phyloP scores from a whole-genome alignment of 2,797 vertebrate species.

The Eospalax fontanierii region DNA sequence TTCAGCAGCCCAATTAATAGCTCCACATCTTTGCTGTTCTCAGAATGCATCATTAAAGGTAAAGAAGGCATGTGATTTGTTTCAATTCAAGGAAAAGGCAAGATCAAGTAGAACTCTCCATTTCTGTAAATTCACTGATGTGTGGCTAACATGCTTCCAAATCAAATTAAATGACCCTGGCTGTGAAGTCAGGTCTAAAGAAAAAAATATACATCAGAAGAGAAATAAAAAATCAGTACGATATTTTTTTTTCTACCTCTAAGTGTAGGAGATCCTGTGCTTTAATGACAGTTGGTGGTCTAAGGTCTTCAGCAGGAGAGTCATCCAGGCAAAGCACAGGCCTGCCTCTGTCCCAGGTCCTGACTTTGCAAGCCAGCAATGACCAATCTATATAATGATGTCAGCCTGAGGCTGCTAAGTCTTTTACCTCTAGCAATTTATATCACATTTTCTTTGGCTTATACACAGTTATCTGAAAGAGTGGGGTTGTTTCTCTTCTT shows the following conservation, averaged over 20 bases:
- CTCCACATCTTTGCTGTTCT: background rate
- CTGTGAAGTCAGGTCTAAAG: constrained; percentile 29
- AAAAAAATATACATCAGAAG: constrained; percentile 49
- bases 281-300: background rate
- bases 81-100: constrained; percentile 52
- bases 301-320: background rate
- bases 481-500: background rate
- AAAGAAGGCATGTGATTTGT: background rate
- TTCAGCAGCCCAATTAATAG: constrained; percentile 68
- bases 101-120: constrained; percentile 25
- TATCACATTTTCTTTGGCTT: background rate
- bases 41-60: constrained; percentile 25
- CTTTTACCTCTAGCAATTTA: background rate
- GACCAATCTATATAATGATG: background rate
- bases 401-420: background rate
- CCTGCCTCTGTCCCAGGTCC: background rate
- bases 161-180: constrained; percentile 41
- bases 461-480: background rate
- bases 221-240: constrained; percentile 32
- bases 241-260: background rate
- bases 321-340: accelerated
- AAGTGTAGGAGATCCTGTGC: background rate
- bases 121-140: constrained; percentile 49
- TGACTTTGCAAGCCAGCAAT: background rate
- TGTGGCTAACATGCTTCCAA: constrained; percentile 14